phyloP scores from a whole-genome alignment of 1,140 invertebrate species.

The Leptopilina clavipes region DNA sequence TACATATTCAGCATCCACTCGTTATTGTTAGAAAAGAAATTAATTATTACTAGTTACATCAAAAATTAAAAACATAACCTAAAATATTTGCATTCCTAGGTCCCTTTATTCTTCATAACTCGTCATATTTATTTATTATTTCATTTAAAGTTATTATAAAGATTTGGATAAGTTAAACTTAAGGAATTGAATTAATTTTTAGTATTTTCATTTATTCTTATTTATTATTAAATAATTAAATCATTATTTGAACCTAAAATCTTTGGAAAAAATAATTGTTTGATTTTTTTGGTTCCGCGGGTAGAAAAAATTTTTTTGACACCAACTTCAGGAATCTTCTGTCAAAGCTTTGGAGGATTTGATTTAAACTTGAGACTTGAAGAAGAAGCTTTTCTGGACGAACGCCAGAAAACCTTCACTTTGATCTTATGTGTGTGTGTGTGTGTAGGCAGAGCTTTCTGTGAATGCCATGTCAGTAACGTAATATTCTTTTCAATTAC shows the following conservation, averaged over 20 bases:
- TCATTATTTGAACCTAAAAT: too few relatives aligned
- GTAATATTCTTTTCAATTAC: constrained; percentile 22
- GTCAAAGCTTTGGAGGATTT: neutral
- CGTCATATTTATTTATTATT: too few relatives aligned
- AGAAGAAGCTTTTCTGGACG: neutral
- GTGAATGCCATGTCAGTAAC: constrained; percentile 10
- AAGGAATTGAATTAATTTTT: too few relatives aligned
- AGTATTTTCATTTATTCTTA: neutral
- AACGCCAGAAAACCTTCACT: constrained; percentile 4
- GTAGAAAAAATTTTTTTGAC: too few relatives aligned
- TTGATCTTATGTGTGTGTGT: neutral
- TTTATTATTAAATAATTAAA: too few relatives aligned
- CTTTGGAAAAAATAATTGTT: too few relatives aligned
- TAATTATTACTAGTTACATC: too few relatives aligned
- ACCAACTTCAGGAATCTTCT: too few relatives aligned
- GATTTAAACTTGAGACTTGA: constrained; percentile 17
- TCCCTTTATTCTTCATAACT: too few relatives aligned
- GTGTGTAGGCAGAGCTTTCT: neutral
- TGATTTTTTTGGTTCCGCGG: too few relatives aligned
- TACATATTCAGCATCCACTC: constrained; percentile 18
- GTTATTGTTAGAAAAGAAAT: neutral
- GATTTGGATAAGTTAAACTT: neutral
- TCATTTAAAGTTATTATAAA: neutral
- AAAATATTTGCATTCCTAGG: too few relatives aligned
- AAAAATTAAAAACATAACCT: too few relatives aligned